Conservation (phyloP, 2,113 vertebrate species). For the Girardinichthys multiradiatus region DNA sequence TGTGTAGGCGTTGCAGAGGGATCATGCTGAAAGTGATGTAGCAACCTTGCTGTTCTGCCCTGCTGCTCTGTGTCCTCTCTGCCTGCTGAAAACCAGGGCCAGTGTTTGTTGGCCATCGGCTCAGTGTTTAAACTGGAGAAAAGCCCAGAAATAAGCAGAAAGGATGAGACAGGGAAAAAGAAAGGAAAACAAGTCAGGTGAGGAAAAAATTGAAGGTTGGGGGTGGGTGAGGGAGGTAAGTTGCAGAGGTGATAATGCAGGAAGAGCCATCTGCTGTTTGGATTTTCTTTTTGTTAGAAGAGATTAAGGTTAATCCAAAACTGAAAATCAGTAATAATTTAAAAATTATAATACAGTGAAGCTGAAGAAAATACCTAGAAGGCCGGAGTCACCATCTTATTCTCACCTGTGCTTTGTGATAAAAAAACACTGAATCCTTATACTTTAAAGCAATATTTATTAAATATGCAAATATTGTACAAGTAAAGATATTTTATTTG, state of each 20-base stretch:
- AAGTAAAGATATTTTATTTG: not conserved
- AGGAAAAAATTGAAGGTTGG: slow-evolving; percentile 11
- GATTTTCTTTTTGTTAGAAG: slow-evolving; percentile 15
- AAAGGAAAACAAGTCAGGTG: slow-evolving; percentile 6
- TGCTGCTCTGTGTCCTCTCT: slow-evolving; percentile 58
- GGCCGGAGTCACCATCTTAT: not conserved
- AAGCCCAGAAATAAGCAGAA: slow-evolving; percentile 60
- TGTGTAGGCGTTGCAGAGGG: slow-evolving; percentile 66
- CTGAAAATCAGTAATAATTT: slow-evolving; percentile 36
- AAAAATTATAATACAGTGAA: slow-evolving; percentile 2
- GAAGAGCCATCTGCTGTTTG: slow-evolving; percentile 45
- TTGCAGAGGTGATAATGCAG: slow-evolving; percentile 27
- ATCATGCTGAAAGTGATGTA: slow-evolving; percentile 57
- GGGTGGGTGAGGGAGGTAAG: slow-evolving; percentile 4
- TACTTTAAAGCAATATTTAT: not conserved
- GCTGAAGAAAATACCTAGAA: not conserved
- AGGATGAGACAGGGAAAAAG: slow-evolving; percentile 7
- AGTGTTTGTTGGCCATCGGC: slow-evolving; percentile 69
- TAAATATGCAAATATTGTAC: not conserved
- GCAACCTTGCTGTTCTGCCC: slow-evolving; percentile 67
- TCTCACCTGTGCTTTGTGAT: not conserved
- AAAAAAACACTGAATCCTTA: not conserved
- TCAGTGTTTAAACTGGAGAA: slow-evolving; percentile 66
- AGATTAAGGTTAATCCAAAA: slow-evolving; percentile 34
- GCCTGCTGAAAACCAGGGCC: slow-evolving; percentile 59